These are phyloP conservation scores for Oenanthe melanoleuca DNA, from an alignment of 2,113 vertebrate genomes.

Conservation along the genomic window DNA sequence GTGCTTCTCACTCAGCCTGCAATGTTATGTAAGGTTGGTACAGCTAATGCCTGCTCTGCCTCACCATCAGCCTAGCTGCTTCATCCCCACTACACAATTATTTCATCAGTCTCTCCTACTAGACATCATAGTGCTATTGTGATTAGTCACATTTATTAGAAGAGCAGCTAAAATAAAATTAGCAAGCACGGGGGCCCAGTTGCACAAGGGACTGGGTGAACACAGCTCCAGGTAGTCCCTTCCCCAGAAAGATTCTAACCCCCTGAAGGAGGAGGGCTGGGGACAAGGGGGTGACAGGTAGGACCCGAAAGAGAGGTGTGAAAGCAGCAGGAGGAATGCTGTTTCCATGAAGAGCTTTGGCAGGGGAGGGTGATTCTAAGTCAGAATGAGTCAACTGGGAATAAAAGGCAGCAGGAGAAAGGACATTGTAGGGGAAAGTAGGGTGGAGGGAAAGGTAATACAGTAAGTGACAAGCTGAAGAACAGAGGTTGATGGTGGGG, in stretches of 20 bases:
- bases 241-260: neutral
- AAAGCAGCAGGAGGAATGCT: neutral
- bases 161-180: neutral
- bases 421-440: neutral
- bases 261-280: neutral
- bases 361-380: neutral
- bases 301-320: neutral
- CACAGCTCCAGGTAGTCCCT: neutral
- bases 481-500: neutral
- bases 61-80: conserved; percentile 21
- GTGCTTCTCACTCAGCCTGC: conserved; percentile 53
- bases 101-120: conserved; percentile 53
- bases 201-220: neutral
- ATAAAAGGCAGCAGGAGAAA: conserved; percentile 7
- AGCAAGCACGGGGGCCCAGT: neutral
- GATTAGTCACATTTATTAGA: conserved; percentile 43
- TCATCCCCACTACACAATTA: conserved; percentile 45
- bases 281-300: neutral
- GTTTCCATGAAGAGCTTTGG: neutral
- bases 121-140: conserved; percentile 23
- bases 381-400: neutral
- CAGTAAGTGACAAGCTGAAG: neutral
- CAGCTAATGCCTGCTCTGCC: conserved; percentile 50
- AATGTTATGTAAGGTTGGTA: conserved; percentile 61
- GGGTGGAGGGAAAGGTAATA: neutral